Conservation (phyloP, 2,797 vertebrate genomes). For the Cheirogaleus major region DNA sequence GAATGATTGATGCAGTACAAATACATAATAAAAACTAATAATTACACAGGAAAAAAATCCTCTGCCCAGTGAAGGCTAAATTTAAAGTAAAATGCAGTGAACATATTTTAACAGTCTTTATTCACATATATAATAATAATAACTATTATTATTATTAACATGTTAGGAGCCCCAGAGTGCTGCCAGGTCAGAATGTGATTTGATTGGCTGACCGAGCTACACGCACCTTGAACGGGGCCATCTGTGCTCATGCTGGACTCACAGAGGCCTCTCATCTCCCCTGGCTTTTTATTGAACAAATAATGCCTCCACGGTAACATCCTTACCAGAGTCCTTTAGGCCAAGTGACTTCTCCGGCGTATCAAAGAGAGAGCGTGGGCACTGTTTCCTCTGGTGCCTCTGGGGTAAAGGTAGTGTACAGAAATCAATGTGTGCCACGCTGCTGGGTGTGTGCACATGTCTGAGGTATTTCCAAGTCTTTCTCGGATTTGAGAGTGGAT, state of each 20-base stretch:
- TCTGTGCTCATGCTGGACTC: neutral
- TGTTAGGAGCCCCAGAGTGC: neutral
- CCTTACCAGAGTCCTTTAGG: neutral
- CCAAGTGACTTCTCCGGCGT: neutral
- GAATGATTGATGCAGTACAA: conserved; percentile 44
- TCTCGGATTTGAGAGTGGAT: neutral
- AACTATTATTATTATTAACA: neutral
- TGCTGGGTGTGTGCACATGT: too few species aligned
- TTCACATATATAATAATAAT: too few species aligned
- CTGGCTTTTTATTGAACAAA: neutral
- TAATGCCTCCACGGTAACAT: rapidly evolving
- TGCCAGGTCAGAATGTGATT: neutral
- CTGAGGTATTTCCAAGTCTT: neutral
- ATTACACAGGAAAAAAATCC: neutral
- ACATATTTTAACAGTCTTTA: neutral
- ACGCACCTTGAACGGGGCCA: neutral
- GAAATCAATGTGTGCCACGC: neutral
- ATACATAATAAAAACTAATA: conserved; percentile 47
- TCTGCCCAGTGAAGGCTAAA: neutral
- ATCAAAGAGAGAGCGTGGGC: too few species aligned
- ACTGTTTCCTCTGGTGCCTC: too few species aligned
- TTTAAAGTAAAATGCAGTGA: neutral
- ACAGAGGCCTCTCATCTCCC: neutral
- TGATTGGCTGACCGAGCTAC: conserved; percentile 6
- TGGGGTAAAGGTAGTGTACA: neutral